Evolutionary conservation across 2,113 vertebrate genomes (phyloP).

Genomic region (Chiloscyllium plagiosum): DNA sequence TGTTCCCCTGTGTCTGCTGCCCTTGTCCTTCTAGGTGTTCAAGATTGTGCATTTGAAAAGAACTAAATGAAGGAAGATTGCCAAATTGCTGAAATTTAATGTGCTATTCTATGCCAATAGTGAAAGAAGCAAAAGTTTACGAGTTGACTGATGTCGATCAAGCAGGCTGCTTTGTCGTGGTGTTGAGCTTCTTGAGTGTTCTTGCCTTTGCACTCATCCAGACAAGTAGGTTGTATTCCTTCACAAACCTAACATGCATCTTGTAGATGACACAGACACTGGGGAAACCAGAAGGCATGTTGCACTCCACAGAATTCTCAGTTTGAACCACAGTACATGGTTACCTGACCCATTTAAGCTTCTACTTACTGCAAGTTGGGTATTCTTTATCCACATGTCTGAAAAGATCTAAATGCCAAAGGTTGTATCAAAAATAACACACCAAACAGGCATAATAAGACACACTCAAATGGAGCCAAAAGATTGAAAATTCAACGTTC

Average conservation of each 20-base stretch:
- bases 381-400: too few species aligned
- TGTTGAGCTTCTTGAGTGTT: neutral
- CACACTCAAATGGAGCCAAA: too few species aligned
- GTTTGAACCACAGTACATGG: neutral
- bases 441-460: too few species aligned
- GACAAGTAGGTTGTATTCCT: neutral
- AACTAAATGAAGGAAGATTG: neutral
- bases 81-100: neutral
- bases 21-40: neutral
- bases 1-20: neutral
- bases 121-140: neutral
- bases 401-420: too few species aligned
- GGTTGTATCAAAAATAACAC: too few species aligned
- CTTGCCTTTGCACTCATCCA: neutral
- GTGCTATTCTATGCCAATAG: neutral
- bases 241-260: neutral
- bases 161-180: neutral
- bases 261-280: neutral
- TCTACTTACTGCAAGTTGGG: neutral
- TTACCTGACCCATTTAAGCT: neutral
- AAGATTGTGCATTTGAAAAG: neutral
- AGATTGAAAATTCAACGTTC: too few species aligned
- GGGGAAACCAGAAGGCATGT: neutral
- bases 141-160: neutral
- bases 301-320: neutral